Evolutionary conservation across 2,797 vertebrate species (phyloP), one percentile per base, ranked within the genome.

Genomic region (Gambusia yucatana): DNA sequence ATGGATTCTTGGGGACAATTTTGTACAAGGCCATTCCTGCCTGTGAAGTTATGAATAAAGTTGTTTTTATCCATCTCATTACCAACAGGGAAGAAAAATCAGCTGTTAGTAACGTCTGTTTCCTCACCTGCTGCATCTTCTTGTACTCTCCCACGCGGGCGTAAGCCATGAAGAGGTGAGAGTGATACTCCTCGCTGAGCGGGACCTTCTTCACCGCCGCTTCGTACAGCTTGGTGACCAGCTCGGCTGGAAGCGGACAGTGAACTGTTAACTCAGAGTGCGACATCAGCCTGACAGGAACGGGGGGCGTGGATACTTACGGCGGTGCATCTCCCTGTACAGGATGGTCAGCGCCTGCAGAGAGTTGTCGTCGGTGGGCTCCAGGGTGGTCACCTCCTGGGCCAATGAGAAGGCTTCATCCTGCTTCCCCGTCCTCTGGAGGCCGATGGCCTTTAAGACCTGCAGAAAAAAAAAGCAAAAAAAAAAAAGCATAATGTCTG

Each of bases 1-100:
- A 99, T 0, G 98, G 98, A 82, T 99, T 99, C 96, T 99, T 99
- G 81, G 98, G 98, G 77, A 99, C 97, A 76, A 99, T 99, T 94
- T 99, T 99, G 91, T 99, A 99, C 88, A 99, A 95, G 83, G 98
- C 97, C 98, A 99, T 99, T 89, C 98, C 98, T 92, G 98, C 98
- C 98, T 99, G 94, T 78, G 73, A 84, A 80, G 72, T 4, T 6
- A 11, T 43, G 78, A 78, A 89, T 1, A 25, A 8, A 82, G 43
- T 61, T 52, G 44, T 79, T 52, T 36, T 33, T 57, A 61, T 79
- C 36, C 47, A 57, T 78, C 47, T 36, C 14, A 72, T 79, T 55
- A 77, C 25, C 67, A 55, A 36, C 14, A 8, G 65, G 67, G 52
- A 28, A 28, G 52, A 71, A 46, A 84, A 48, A 48, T 25, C 76